These are phyloP conservation scores for Dryoscopus gambensis DNA, from an alignment of 2,113 vertebrate genomes.

Conservation along the genomic window DNA sequence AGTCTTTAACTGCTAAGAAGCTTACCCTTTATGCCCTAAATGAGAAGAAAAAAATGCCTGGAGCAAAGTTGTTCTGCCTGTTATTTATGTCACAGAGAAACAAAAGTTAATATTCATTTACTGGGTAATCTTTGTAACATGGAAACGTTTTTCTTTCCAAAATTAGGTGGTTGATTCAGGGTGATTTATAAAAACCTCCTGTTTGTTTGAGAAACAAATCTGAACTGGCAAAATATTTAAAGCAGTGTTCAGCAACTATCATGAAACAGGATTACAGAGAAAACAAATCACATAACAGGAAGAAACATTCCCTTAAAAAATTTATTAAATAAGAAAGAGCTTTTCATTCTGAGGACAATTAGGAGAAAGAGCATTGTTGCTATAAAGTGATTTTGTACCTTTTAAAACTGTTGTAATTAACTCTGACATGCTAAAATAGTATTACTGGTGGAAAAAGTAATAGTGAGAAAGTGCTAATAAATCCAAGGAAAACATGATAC, in stretches of 20 bases:
- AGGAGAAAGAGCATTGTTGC: background rate
- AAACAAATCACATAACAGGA: background rate
- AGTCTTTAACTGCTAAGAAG: background rate
- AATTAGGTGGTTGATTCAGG: slow-evolving; percentile 23
- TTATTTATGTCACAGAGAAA: slow-evolving; percentile 36
- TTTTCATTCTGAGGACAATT: slow-evolving; percentile 1
- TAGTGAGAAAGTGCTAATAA: slow-evolving; percentile 30
- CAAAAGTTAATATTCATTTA: slow-evolving; percentile 30
- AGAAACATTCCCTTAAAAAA: background rate
- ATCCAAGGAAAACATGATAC: slow-evolving; percentile 26
- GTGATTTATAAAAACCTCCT: slow-evolving; percentile 23
- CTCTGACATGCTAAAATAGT: background rate
- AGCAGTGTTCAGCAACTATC: slow-evolving; percentile 22
- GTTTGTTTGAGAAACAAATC: slow-evolving; percentile 24
- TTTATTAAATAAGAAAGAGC: background rate
- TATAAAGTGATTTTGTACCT: background rate
- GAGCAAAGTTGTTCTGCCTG: background rate
- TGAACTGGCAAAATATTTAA: slow-evolving; percentile 7
- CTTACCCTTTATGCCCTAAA: background rate
- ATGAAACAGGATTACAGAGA: slow-evolving; percentile 5
- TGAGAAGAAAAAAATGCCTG: background rate
- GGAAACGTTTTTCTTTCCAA: slow-evolving; percentile 40
- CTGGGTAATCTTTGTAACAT: slow-evolving; percentile 35
- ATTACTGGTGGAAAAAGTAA: slow-evolving; percentile 32
- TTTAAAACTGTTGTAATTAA: background rate